A percentile compares a stretch with the other conserved stretches of the same genome.
These are phyloP conservation scores for Odiellus spinosus DNA, from an alignment of 2,888 invertebrate genomes.

Conservation along the genomic window DNA sequence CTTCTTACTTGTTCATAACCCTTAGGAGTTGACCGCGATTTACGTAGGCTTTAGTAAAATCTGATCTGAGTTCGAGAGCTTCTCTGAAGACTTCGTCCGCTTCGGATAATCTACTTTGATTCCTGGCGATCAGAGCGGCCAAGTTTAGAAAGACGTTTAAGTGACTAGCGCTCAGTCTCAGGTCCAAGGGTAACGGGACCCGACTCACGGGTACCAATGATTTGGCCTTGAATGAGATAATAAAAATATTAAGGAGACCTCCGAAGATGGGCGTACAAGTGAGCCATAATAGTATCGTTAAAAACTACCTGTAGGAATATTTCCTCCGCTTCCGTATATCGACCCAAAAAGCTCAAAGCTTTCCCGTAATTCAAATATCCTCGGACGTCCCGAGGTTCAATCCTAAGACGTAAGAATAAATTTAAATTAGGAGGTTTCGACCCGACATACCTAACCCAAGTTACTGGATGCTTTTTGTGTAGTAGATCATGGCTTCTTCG, in stretches of 20 bases:
- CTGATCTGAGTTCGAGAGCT: constrained; percentile 31
- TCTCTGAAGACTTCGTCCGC: constrained; percentile 23
- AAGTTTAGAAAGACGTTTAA: neutral
- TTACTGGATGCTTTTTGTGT: constrained; percentile 71
- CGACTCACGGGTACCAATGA: neutral
- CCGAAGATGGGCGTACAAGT: too few species aligned
- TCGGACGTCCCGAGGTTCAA: constrained; percentile 49
- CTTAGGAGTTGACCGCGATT: constrained; percentile 32
- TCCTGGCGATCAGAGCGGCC: neutral
- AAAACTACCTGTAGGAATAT: constrained; percentile 56
- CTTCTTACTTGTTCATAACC: constrained; percentile 23
- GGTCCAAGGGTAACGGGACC: neutral
- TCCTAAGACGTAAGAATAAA: constrained; percentile 36
- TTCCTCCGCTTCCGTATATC: constrained; percentile 74
- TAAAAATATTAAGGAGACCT: too few species aligned
- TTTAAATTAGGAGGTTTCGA: neutral
- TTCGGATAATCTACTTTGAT: neutral
- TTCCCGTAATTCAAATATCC: constrained; percentile 89
- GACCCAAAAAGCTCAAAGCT: constrained; percentile 76
- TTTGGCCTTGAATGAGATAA: neutral
- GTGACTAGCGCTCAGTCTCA: neutral
- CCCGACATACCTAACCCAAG: too few species aligned
- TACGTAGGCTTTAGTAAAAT: constrained; percentile 32
- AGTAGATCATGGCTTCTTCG: constrained; percentile 68
- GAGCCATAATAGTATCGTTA: neutral